These are phyloP conservation scores for Holothuria glaberrima DNA, from an alignment of 35 echinoderm and acorn worm species.

Conservation along the genomic window DNA sequence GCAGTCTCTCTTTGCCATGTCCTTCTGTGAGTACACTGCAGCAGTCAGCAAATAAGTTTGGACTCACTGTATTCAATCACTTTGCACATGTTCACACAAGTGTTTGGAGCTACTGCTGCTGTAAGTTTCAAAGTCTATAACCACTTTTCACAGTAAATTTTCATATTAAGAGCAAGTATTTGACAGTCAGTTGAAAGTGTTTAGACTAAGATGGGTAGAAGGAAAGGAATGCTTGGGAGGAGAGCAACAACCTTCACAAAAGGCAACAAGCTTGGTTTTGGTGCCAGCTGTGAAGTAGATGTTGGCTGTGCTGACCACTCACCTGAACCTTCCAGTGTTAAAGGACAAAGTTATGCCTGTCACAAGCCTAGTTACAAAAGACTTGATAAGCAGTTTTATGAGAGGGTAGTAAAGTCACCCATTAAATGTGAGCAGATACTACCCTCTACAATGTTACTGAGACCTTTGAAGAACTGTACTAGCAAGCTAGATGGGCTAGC, in stretches of 20 bases:
- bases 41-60: constrained; percentile 3
- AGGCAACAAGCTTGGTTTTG: background rate
- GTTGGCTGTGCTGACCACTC: background rate
- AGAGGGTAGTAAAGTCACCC: background rate
- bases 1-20: background rate
- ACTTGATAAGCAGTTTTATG: background rate
- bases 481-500: background rate
- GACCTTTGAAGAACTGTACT: background rate
- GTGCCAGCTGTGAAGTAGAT: background rate
- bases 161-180: background rate
- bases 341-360: background rate
- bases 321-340: background rate
- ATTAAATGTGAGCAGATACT: background rate
- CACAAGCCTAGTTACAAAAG: background rate
- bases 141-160: background rate
- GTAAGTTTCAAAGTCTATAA: background rate
- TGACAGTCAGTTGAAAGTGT: background rate
- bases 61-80: background rate
- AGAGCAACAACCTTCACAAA: background rate
- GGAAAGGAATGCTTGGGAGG: background rate
- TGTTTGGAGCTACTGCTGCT: background rate
- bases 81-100: background rate
- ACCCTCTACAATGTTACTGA: background rate
- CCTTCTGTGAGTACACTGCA: background rate
- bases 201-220: background rate